Evolutionary conservation across 2,797 vertebrate genomes (phyloP).

Genomic region (Pelodytes ibericus): DNA sequence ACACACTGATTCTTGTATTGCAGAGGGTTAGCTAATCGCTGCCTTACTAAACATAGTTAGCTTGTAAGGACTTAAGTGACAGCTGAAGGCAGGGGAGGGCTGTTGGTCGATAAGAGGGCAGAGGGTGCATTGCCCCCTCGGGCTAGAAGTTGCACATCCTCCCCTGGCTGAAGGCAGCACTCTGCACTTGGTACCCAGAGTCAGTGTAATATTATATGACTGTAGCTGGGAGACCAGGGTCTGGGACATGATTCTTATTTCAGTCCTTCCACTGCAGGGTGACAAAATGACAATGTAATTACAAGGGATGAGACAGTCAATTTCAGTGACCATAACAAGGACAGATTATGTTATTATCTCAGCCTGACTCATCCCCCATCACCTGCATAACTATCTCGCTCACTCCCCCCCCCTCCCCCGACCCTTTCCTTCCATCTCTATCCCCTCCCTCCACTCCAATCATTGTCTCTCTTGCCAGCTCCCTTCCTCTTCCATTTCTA

Average conservation of each 20-base stretch:
- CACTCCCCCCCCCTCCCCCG: constrained; percentile 2
- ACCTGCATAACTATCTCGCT: constrained; percentile 38
- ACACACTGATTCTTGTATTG: no score
- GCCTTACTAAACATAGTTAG: no score
- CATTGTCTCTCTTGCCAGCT: constrained; percentile 7
- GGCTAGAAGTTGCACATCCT: no score
- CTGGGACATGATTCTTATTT: constrained; percentile 22
- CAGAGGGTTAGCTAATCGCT: no score
- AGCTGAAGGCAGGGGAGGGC: no score
- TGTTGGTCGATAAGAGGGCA: no score
- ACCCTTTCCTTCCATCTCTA: constrained; percentile 12
- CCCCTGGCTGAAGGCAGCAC: neutral
- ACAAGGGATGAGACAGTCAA: constrained; percentile 40
- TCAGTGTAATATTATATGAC: neutral
- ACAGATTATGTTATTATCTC: constrained; percentile 50
- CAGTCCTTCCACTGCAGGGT: constrained; percentile 8
- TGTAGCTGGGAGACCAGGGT: neutral
- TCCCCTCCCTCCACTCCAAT: neutral
- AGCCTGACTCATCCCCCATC: constrained; percentile 41
- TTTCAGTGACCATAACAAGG: constrained; percentile 40
- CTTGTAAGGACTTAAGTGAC: no score
- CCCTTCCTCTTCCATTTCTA: neutral
- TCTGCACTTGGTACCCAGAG: neutral
- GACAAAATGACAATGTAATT: constrained; percentile 48
- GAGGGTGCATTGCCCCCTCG: no score